Conservation (phyloP, 2,888 invertebrate genomes). For the Malthinus flaveolus region DNA sequence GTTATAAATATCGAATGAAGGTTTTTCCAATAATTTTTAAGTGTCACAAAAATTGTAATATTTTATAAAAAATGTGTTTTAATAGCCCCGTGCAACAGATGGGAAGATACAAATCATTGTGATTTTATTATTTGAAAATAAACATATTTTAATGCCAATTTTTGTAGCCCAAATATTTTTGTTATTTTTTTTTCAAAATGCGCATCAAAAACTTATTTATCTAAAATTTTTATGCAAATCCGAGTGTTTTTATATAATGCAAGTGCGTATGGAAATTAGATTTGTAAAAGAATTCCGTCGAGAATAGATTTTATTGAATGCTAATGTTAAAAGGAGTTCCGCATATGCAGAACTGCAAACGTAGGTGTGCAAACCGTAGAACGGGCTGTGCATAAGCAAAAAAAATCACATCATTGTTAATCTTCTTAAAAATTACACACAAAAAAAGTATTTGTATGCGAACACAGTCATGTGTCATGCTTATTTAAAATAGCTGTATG, state of each 20-base stretch:
- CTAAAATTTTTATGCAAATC: too few relatives aligned
- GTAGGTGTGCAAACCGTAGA: slow-evolving; percentile 39
- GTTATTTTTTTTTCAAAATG: slow-evolving; percentile 4
- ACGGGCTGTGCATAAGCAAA: slow-evolving; percentile 38
- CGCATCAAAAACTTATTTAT: not conserved
- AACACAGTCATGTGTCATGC: slow-evolving; percentile 39
- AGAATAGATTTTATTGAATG: slow-evolving; percentile 47
- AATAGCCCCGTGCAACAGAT: not conserved
- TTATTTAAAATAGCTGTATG: slow-evolving; percentile 43
- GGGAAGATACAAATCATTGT: slow-evolving; percentile 6
- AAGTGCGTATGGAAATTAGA: slow-evolving; percentile 24
- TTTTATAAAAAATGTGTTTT: not conserved
- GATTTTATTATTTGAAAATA: not conserved
- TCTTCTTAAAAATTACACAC: slow-evolving; percentile 35
- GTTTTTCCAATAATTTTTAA: slow-evolving; percentile 4
- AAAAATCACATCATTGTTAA: slow-evolving; percentile 38
- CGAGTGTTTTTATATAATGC: not conserved
- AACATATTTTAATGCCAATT: slow-evolving; percentile 6
- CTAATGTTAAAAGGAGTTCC: slow-evolving; percentile 46
- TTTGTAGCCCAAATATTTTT: not conserved
- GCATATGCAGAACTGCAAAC: slow-evolving; percentile 33
- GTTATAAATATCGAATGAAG: slow-evolving; percentile 2
- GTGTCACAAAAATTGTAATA: slow-evolving; percentile 1
- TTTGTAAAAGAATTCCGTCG: slow-evolving; percentile 29
- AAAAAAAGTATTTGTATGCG: slow-evolving; percentile 36